Evolutionary conservation across 1,140 invertebrate genomes (phyloP), one percentile per base, ranked within the genome.

Genomic region (Magallana ariakensis): DNA sequence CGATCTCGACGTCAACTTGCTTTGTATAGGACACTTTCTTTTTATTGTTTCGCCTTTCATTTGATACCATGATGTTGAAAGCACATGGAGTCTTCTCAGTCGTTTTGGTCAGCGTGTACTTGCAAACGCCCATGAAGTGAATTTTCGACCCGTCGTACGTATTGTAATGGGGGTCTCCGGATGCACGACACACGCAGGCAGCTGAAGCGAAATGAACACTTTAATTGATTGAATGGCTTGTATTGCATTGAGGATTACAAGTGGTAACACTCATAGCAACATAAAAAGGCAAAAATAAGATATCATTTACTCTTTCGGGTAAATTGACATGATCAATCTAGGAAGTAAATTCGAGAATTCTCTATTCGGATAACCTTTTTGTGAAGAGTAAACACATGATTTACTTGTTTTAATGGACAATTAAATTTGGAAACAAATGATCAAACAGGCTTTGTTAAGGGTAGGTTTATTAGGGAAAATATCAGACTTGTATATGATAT

Each of bases 81-180:
- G 10, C n/a, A n/a, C 87, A 91, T 6, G 19, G 22, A 10, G 33
- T 10, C 55, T 87, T 6, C 91, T 83, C 15, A 6, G 56, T 87
- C 19, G 54, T 26, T 96, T 89, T 62, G 33, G 33, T 85, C 26
- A 91, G 53, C 3, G 85, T 87, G 85, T 92, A 92, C 58, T 89
- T 83, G 60, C 91, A 92, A 9, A 22, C 81, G 26, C 94, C 94
- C 92, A 98, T 97, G 92, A 98, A 99, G 92, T 97, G 98, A 93
- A 97, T 98, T 90, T 97, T 97, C 92, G 97, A 97, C n/a, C 98
- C 97, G 91, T 99, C 98, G 92, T 98, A 99, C 10, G 97, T 98
- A 88, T 97, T 96, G 93, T 98, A 98, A 92, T 98, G 97, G 0
- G 98, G 97, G 94, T 98, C 97, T 1, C 98, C 98, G 92, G 97